Evolutionary conservation across 2,888 invertebrate genomes (phyloP).

Genomic region (Synanthedon andrenaeformis): DNA sequence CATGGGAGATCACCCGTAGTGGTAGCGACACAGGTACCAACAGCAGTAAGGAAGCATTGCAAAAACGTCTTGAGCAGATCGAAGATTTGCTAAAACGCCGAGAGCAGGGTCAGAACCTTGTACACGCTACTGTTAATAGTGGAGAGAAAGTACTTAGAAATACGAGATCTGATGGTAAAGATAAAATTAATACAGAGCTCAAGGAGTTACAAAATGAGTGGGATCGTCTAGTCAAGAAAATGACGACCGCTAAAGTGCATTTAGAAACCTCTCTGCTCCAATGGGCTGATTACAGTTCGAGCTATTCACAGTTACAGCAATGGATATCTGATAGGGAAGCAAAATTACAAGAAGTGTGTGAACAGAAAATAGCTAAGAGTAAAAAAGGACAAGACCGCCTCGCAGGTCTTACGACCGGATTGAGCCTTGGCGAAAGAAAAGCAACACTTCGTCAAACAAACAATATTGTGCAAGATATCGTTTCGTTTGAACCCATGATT

Average conservation of each 20-base stretch:
- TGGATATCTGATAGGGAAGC: slow-evolving; percentile 96
- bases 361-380: slow-evolving; percentile 84
- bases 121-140: slow-evolving; percentile 88
- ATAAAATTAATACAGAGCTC: slow-evolving; percentile 86
- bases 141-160: slow-evolving; percentile 91
- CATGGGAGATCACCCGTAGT: slow-evolving; percentile 83
- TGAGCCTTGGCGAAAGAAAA: slow-evolving; percentile 87
- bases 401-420: slow-evolving; percentile 78
- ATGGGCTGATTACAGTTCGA: slow-evolving; percentile 97
- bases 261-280: slow-evolving; percentile 90
- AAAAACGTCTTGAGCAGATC: slow-evolving; percentile 81
- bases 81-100: slow-evolving; percentile 84
- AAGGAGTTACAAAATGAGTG: slow-evolving; percentile 93
- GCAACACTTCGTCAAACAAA: slow-evolving; percentile 91
- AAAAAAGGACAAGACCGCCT: slow-evolving; percentile 78
- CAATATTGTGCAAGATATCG: slow-evolving; percentile 96
- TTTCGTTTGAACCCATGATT: slow-evolving; percentile 97
- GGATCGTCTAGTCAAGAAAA: slow-evolving; percentile 91
- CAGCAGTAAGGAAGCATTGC: slow-evolving; percentile 85
- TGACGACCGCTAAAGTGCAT: slow-evolving; percentile 91
- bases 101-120: slow-evolving; percentile 88
- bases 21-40: slow-evolving; percentile 84
- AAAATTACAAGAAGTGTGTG: slow-evolving; percentile 89
- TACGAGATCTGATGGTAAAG: slow-evolving; percentile 89
- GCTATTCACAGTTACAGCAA: slow-evolving; percentile 90